Base-by-base conservation (phyloP, 2,113 vertebrate species). In the Labeo catla region DNA sequence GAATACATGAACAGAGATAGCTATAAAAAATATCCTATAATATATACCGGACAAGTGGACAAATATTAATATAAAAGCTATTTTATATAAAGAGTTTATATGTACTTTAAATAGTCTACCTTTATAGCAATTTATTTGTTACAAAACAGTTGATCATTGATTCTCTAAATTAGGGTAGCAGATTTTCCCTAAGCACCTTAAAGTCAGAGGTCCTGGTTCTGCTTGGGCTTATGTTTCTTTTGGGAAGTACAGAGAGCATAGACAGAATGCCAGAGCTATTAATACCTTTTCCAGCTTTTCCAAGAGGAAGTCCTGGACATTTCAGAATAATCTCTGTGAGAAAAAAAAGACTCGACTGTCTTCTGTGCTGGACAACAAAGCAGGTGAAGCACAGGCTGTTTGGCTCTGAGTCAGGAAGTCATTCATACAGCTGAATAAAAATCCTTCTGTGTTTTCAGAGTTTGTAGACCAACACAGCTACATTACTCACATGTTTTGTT, bases 201-300 rank as follows among this genome's bases (percentile, higher is more conserved):
- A 86, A 73, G 81, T 87, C 83, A 85, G 79, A 83, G 83, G 86
- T 68, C 87, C 77, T 28, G 54, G 83, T 88, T 61, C 68, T 78
- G 81, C 83, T 65, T 16, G 61, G 76, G 39, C 63, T 87, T 88
- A 83, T 86, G 83, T 86, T 89, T 73, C 85, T 88, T 73, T 52
- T 83, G 47, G 66, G 84, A 89, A 88, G 80, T 52, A 52, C 19
- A 86, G 74, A 65, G 63, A 63, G 28, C 52, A 2, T 47, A 61
- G 85, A 63, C 19, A 80, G 84, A 87, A 65, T 19, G 70, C 52
- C 81, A 76, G 73, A 74, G 81, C 86, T 89, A 88, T 89, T 91
- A 87, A 90, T 91, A 90, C 39, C 78, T 91, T 91, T 90, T 86
- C 90, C 90, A 91, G 90, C 66, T 86, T 73, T 59, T 84, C 83